A percentile compares a stretch with the other conserved stretches of the same genome.
These are phyloP conservation scores for Oasisia sp. DNA, from an alignment of 2,888 invertebrate species.

Conservation along the genomic window DNA sequence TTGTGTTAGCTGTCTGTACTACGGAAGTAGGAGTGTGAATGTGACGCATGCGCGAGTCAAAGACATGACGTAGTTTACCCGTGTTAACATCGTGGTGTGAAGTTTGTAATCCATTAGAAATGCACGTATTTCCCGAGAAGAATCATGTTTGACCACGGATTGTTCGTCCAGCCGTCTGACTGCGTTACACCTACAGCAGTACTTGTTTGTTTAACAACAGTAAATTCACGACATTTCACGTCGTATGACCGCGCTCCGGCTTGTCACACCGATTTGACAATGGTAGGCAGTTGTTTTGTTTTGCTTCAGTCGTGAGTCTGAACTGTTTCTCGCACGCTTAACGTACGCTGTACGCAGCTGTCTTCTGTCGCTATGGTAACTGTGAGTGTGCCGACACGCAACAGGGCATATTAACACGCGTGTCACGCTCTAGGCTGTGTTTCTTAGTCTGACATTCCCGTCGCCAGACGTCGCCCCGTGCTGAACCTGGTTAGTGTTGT, in stretches of 20 bases:
- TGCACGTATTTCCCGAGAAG: background rate
- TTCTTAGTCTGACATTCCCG: slow-evolving; percentile 17
- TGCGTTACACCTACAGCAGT: no score
- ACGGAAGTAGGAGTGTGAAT: background rate
- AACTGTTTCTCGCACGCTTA: background rate
- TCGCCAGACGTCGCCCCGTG: slow-evolving; percentile 3
- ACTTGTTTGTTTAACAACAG: background rate
- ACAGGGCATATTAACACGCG: background rate
- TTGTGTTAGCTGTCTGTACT: background rate
- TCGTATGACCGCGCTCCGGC: background rate
- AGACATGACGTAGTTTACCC: background rate
- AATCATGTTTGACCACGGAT: background rate
- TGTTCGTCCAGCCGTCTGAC: background rate
- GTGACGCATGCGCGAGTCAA: background rate
- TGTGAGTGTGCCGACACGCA: background rate
- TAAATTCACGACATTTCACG: background rate
- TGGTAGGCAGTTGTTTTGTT: background rate
- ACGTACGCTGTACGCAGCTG: background rate
- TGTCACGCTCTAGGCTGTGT: background rate
- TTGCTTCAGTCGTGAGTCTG: background rate
- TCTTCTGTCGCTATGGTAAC: background rate
- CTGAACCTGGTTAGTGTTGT: background rate
- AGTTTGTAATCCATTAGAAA: background rate
- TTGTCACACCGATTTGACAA: background rate
- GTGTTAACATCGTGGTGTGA: no score